Percentiles rank a stretch among this genome's conserved stretches.
phyloP scores from a whole-genome alignment of 2,888 invertebrate genomes.

The Cylloceria caligata region DNA sequence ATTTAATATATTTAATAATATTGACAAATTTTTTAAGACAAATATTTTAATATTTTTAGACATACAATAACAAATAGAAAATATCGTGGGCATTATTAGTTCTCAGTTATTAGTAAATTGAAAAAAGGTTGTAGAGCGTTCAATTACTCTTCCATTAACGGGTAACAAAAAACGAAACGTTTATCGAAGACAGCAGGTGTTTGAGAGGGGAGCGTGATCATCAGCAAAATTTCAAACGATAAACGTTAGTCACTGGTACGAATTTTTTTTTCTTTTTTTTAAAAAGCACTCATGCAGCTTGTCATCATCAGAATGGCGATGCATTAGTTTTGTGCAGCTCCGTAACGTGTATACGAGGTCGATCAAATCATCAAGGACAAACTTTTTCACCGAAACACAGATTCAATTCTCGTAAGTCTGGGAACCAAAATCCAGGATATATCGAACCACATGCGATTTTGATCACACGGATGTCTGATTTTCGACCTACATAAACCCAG shows the following conservation, averaged over 20 bases:
- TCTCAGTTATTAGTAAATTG: too few species aligned
- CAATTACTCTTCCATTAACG: slow-evolving; percentile 30
- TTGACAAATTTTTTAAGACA: not conserved
- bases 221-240: slow-evolving; percentile 25
- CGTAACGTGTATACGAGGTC: not conserved
- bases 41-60: too few species aligned
- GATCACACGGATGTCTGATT: slow-evolving; percentile 28
- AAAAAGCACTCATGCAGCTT: not conserved
- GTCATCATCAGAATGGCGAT: not conserved
- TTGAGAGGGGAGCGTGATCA: slow-evolving; percentile 13
- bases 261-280: slow-evolving; percentile 14
- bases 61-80: too few species aligned
- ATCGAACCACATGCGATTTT: slow-evolving; percentile 17
- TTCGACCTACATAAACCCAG: slow-evolving; percentile 25
- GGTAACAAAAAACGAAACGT: slow-evolving; percentile 12
- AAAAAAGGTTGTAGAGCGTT: not conserved
- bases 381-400: not conserved
- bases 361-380: not conserved
- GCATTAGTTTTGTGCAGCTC: not conserved
- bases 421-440: not conserved
- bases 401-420: not conserved
- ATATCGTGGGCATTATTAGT: too few species aligned
- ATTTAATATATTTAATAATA: not conserved
- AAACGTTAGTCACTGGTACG: slow-evolving; percentile 18
- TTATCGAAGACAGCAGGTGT: slow-evolving; percentile 15